Conservation (phyloP, 2,888 invertebrate genomes). For the Incurvaria masculella region DNA sequence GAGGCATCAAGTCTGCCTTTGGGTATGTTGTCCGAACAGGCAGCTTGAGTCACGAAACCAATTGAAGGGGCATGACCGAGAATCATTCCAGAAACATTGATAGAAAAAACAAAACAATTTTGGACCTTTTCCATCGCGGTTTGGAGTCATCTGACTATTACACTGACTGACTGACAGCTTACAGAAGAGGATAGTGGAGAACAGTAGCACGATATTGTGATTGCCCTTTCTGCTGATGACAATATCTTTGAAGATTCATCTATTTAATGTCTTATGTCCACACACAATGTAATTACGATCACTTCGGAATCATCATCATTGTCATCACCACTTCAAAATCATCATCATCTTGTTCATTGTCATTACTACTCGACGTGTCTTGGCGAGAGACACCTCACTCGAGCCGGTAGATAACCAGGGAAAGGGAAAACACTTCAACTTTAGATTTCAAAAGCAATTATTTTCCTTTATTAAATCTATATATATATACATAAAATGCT, state of each 20-base stretch:
- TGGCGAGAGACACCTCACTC: neutral
- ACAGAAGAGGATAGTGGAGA: neutral
- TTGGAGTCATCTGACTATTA: neutral
- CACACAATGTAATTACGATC: neutral
- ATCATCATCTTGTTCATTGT: no score
- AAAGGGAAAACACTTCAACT: neutral
- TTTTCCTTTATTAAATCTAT: no score
- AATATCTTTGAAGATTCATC: neutral
- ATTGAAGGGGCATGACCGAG: neutral
- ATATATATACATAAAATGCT: no score
- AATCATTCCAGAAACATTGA: neutral
- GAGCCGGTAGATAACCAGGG: neutral
- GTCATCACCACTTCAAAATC: neutral
- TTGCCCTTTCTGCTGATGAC: neutral
- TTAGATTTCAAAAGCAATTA: no score
- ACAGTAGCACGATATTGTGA: neutral
- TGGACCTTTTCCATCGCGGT: neutral
- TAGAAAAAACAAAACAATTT: neutral
- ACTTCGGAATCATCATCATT: neutral
- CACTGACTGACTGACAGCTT: neutral
- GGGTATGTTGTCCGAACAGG: neutral
- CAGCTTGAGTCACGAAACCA: neutral
- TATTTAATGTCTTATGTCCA: neutral
- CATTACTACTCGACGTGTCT: neutral
- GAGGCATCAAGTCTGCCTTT: neutral